Evolutionary conservation across 2,113 vertebrate species (phyloP).

Genomic region (Lepus timidus): DNA sequence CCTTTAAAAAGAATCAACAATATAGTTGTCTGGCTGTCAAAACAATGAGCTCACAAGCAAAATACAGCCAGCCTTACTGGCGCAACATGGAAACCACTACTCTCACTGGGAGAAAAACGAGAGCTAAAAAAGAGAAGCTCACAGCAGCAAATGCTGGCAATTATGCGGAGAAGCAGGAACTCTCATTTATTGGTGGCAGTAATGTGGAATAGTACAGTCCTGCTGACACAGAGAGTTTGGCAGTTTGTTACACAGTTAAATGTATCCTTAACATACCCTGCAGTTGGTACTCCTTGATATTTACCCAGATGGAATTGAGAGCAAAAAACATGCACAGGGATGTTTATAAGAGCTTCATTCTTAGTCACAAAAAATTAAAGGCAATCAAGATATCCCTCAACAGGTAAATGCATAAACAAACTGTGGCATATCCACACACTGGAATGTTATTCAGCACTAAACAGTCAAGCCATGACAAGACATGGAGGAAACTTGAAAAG

Average conservation of each 20-base stretch:
- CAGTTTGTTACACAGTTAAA: slow-evolving; percentile 40
- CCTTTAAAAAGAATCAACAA: background rate
- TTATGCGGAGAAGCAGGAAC: background rate
- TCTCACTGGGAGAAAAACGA: background rate
- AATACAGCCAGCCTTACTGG: background rate
- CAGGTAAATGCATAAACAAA: slow-evolving; percentile 11
- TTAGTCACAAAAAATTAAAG: background rate
- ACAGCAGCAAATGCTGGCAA: background rate
- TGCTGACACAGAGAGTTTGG: background rate
- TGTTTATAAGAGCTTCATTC: slow-evolving; percentile 22
- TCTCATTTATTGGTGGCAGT: background rate
- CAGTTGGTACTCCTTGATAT: background rate
- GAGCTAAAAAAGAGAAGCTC: slow-evolving; percentile 26
- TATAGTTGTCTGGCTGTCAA: background rate
- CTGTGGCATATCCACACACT: background rate
- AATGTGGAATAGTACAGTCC: background rate
- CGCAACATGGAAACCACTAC: slow-evolving; percentile 32
- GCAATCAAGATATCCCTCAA: slow-evolving; percentile 11
- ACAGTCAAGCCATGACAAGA: slow-evolving; percentile 12
- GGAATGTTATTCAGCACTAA: slow-evolving; percentile 18
- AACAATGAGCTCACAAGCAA: background rate
- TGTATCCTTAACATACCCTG: slow-evolving; percentile 10
- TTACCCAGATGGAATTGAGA: slow-evolving; percentile 26
- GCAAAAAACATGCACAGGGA: background rate
- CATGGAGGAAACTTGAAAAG: background rate